These are phyloP conservation scores for Metaphire vulgaris DNA, from an alignment of 1,140 invertebrate species.

Conservation along the genomic window DNA sequence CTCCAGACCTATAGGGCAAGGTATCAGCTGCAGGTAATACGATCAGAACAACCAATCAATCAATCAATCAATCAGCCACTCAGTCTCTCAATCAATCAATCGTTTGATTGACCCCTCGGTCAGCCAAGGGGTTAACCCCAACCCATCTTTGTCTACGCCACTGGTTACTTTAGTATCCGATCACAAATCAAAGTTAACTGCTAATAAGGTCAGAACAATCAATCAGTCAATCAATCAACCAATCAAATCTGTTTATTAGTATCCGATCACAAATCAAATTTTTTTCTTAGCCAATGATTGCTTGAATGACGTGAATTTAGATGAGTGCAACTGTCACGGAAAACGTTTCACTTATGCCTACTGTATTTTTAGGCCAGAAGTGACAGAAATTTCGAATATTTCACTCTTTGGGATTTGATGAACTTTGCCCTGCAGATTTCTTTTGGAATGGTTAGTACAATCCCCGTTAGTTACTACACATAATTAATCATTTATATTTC, in stretches of 20 bases:
- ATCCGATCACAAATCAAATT: neutral
- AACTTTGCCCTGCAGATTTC: conserved; percentile 44
- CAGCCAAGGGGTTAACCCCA: too few relatives aligned
- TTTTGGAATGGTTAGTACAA: conserved; percentile 47
- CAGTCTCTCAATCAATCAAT: too few relatives aligned
- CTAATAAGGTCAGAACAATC: neutral
- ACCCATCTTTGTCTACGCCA: too few relatives aligned
- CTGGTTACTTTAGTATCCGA: too few relatives aligned
- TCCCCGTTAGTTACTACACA: too few relatives aligned
- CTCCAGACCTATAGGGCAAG: conserved; percentile 44
- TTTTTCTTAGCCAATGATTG: neutral
- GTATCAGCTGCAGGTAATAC: conserved; percentile 38
- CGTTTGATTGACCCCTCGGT: too few relatives aligned
- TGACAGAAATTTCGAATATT: conserved; percentile 23
- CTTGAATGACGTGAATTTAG: neutral
- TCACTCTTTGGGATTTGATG: conserved; percentile 38
- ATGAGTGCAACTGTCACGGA: neutral
- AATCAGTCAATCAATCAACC: neutral
- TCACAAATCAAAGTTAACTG: too few relatives aligned
- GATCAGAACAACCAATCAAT: neutral
- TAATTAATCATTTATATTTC: too few relatives aligned
- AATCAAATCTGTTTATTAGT: neutral
- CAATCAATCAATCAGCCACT: neutral
- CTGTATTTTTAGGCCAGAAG: neutral
- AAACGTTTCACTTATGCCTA: neutral